Evolutionary conservation across 2,113 vertebrate species (phyloP).

Genomic region (Neodontobutis hainanensis): DNA sequence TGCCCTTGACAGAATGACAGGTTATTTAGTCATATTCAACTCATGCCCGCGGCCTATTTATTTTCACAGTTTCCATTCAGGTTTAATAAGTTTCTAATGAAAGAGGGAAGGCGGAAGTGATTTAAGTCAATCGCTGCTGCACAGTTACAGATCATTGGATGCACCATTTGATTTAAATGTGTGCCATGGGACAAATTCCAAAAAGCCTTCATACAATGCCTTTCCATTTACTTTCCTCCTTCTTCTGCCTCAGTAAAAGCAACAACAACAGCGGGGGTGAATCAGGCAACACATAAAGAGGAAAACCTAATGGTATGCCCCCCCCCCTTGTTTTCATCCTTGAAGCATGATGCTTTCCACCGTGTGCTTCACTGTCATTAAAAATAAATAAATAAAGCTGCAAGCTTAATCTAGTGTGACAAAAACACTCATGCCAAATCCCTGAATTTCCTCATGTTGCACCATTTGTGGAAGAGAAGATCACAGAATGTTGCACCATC

Average conservation of each 20-base stretch:
- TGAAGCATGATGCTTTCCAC: slow-evolving; percentile 34
- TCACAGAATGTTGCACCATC: background rate
- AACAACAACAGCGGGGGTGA: slow-evolving; percentile 30
- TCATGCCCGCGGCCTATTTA: slow-evolving; percentile 22
- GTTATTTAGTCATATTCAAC: slow-evolving; percentile 42
- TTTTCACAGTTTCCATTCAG: slow-evolving; percentile 45
- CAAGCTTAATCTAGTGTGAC: slow-evolving; percentile 16
- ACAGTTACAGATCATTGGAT: slow-evolving; percentile 65
- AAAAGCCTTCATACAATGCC: slow-evolving; percentile 41
- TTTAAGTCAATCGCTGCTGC: slow-evolving; percentile 43
- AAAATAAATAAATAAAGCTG: slow-evolving; percentile 35
- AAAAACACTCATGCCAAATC: background rate
- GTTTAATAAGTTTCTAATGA: slow-evolving; percentile 68
- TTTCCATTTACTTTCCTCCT: slow-evolving; percentile 45
- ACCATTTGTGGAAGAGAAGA: slow-evolving; percentile 13
- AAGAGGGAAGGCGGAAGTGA: slow-evolving; percentile 39
- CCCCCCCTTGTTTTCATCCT: background rate
- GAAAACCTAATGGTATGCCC: slow-evolving; percentile 8
- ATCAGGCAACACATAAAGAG: slow-evolving; percentile 32
- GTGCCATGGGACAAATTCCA: slow-evolving; percentile 47
- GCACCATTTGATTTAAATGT: slow-evolving; percentile 57
- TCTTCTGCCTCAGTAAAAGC: slow-evolving; percentile 35
- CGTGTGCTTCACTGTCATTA: slow-evolving; percentile 13
- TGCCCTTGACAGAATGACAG: slow-evolving; percentile 55
- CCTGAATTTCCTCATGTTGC: slow-evolving; percentile 33